Evolutionary conservation across 2,797 vertebrate species (phyloP).

Genomic region (Chelmon rostratus): DNA sequence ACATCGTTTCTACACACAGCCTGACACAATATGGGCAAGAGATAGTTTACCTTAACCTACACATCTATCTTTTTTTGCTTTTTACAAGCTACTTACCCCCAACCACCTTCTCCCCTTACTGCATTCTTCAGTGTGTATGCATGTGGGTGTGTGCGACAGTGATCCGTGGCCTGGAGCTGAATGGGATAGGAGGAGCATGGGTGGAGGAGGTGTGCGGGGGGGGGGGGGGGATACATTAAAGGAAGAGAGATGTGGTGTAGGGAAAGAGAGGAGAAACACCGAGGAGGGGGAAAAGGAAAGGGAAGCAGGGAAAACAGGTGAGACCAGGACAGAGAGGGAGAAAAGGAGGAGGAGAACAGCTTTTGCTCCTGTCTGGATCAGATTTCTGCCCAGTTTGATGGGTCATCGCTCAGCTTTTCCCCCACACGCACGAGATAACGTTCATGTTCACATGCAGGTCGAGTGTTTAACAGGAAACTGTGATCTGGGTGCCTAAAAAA

Average conservation of each 20-base stretch:
- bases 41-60: slow-evolving; percentile 14
- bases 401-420: slow-evolving; percentile 65
- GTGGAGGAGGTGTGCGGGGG: slow-evolving; percentile 22
- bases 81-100: slow-evolving; percentile 15
- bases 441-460: slow-evolving; percentile 12
- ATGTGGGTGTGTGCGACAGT: slow-evolving; percentile 50
- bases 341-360: slow-evolving; percentile 16
- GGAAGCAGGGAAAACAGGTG: slow-evolving; percentile 23
- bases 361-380: slow-evolving; percentile 71
- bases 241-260: not conserved
- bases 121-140: slow-evolving; percentile 57
- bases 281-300: too few species aligned
- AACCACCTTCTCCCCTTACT: slow-evolving; percentile 55
- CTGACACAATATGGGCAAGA: not conserved
- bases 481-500: slow-evolving; percentile 6
- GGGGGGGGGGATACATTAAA: not conserved
- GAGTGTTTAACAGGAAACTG: not conserved
- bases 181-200: slow-evolving; percentile 30
- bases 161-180: slow-evolving; percentile 66
- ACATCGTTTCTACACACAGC: not conserved
- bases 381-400: slow-evolving; percentile 75
- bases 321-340: slow-evolving; percentile 20
- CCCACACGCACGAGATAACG: slow-evolving; percentile 19
- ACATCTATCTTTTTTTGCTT: not conserved
- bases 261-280: not conserved